Evolutionary conservation across 1,140 invertebrate genomes (phyloP), one percentile per base, ranked within the genome.

Genomic region (Drosophila sp.): DNA sequence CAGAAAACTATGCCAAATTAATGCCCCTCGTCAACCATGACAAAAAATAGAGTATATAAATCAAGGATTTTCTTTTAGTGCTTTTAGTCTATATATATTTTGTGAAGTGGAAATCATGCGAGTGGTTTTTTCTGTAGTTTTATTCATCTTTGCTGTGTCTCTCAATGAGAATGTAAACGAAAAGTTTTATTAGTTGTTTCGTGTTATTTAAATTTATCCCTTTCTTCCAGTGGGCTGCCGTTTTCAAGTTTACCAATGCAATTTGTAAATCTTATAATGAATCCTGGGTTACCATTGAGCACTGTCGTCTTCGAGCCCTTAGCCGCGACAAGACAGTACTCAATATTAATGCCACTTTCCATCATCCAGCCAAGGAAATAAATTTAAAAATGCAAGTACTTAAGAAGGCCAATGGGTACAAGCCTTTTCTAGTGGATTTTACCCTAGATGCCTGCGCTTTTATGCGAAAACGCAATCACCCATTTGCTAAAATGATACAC

Each of bases 221-320:
- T 29, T 29, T 10, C 27, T 29, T 69, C 1, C 11, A 79, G 68
- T 11, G 41, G 35, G 27, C 32, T 3, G 1, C 50, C 1, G 44
- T 5, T 23, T 35, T 8, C 2, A 79, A 79, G 33, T 30, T 79
- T 29, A 79, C 76, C 1, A 79, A 76, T 58, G 73, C 44, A 0
- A 30, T 68, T 0, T 76, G 73, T 23, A 66, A 72, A 32, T 47
- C 66, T 0, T 7, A 3, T 0, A 69, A 79, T 10, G 25, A 69
- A 35, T 66, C 72, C 5, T 69, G 61, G 66, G 41, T 60, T 1
- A 30, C 10, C 5, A 8, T 72, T 27, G 10, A 65, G 1, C 0
- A 56, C 0, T 79, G 76, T 7, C 65, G 69, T 3, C 41, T 79
- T 7, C 41, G 41, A 1, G 68, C 73, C 1, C 29, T 76, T 1